Evolutionary conservation across 2,113 vertebrate genomes (phyloP).

Genomic region (Antechinus flavipes): DNA sequence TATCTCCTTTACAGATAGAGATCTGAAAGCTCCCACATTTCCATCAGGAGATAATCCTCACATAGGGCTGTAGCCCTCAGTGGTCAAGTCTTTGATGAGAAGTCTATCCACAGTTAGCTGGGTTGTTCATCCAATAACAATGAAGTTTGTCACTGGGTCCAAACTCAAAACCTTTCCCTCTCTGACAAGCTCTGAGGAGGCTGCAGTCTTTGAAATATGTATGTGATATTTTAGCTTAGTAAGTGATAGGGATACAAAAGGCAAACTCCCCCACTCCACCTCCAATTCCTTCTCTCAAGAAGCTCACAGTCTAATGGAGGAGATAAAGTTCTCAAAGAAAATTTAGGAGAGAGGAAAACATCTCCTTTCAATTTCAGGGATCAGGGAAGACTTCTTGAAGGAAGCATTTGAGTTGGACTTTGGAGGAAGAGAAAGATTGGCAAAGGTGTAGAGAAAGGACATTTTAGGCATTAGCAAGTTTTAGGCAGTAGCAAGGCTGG

Average conservation of each 20-base stretch:
- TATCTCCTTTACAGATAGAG: not conserved
- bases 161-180: not conserved
- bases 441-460: not conserved
- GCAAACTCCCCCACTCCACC: not conserved
- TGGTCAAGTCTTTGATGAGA: not conserved
- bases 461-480: not conserved
- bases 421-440: not conserved
- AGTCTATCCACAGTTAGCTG: not conserved
- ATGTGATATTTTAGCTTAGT: not conserved
- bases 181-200: not conserved
- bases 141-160: not conserved
- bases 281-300: not conserved
- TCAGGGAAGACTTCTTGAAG: not conserved
- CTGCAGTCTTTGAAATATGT: not conserved
- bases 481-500: not conserved
- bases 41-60: not conserved
- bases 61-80: not conserved
- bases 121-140: not conserved
- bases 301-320: not conserved
- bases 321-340: not conserved
- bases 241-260: not conserved
- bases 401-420: not conserved
- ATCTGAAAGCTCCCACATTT: not conserved
- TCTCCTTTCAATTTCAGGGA: not conserved
- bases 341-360: not conserved